A percentile compares a stretch with the other conserved stretches of the same genome.
Conservation (phyloP, 1,140 invertebrate genomes). For the Drosophila dunni region DNA sequence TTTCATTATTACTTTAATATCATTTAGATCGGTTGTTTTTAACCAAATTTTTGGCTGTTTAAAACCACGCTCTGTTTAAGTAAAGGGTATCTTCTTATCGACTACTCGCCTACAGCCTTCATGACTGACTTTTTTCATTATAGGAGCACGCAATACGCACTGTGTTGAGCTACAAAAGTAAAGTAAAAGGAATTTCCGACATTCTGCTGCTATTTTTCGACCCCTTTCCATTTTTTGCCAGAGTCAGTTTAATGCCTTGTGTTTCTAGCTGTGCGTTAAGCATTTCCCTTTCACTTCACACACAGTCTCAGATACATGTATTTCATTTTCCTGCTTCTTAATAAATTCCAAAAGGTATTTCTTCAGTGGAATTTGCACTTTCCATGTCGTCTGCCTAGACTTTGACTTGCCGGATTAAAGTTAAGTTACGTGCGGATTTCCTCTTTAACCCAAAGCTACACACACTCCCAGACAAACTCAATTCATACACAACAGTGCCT, state of each 20-base stretch:
- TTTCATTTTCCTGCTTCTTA: constrained; percentile 8
- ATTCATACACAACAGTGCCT: constrained; percentile 44
- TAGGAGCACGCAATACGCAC: background rate
- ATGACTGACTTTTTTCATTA: no score
- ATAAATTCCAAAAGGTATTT: background rate
- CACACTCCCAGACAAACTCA: background rate
- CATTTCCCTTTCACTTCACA: constrained; percentile 11
- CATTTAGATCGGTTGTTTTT: no score
- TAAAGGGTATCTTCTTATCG: no score
- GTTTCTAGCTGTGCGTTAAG: constrained; percentile 38
- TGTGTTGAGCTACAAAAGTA: constrained; percentile 20
- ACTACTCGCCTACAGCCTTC: no score
- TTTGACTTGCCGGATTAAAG: constrained; percentile 47
- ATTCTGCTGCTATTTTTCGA: constrained; percentile 5
- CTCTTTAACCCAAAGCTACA: constrained; percentile 20
- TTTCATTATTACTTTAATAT: no score
- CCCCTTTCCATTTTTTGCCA: background rate
- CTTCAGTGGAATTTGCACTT: constrained; percentile 22
- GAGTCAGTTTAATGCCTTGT: constrained; percentile 6
- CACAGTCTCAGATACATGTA: background rate
- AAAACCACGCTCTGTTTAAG: no score
- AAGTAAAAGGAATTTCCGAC: constrained; percentile 29
- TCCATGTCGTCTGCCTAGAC: constrained; percentile 11
- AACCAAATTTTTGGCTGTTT: no score
- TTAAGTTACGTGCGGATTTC: constrained; percentile 40